These are phyloP conservation scores for Alectura lathami DNA, from an alignment of 2,113 vertebrate species.

Conservation along the genomic window DNA sequence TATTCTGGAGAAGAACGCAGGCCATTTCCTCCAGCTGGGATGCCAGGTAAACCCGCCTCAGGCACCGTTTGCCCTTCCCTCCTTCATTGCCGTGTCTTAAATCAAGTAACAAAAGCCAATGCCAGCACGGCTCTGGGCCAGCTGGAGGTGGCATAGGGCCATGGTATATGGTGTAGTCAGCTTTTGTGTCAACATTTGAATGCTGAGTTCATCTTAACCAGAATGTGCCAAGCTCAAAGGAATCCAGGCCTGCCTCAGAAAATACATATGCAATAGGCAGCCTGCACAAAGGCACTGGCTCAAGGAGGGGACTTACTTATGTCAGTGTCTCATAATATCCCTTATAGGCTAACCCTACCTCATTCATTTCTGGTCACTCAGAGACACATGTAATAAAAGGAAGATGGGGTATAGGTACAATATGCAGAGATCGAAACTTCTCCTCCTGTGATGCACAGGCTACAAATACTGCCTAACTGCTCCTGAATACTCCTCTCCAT, in stretches of 20 bases:
- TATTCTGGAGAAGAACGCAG: neutral
- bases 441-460: neutral
- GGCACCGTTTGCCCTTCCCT: constrained; percentile 12
- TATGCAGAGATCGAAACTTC: neutral
- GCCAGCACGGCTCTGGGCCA: neutral
- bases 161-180: constrained; percentile 39
- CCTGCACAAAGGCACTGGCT: neutral
- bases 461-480: neutral
- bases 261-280: neutral
- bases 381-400: neutral
- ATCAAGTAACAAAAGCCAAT: neutral
- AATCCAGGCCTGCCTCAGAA: constrained; percentile 22
- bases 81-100: neutral
- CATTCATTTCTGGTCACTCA: neutral
- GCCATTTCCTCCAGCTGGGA: constrained; percentile 41
- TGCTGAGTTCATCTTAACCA: constrained; percentile 40
- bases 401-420: neutral
- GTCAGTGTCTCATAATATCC: neutral
- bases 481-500: neutral
- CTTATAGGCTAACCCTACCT: neutral
- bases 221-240: constrained; percentile 37
- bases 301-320: neutral
- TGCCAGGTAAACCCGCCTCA: constrained; percentile 45
- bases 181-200: constrained; percentile 36
- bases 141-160: constrained; percentile 21